Evolutionary conservation across 2,797 vertebrate genomes (phyloP), one percentile per base, ranked within the genome.

Genomic region (Ateles fusciceps): DNA sequence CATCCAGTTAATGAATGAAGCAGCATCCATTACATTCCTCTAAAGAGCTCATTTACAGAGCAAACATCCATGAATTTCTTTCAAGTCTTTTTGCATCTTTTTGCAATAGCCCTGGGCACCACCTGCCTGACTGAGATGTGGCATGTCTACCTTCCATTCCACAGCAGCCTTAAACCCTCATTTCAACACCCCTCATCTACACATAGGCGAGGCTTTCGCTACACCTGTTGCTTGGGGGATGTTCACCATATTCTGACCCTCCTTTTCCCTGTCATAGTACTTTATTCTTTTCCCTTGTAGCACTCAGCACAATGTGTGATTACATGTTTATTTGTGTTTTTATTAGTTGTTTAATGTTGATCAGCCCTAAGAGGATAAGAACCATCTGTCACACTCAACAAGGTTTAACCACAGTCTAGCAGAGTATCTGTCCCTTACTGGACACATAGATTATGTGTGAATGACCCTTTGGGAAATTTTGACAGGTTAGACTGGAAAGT

Each of bases 401-500:
- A 71, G 72, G 81, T 46, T 95, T 84, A 57, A 50, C 79, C 39
- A 50, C 91, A 83, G 79, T 74, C 84, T 68, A 26, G 50, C 72
- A 85, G 76, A 68, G 22, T 12, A 46, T 55, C 83, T 61, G 8
- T 33, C 36, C 55, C 28, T 9, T 6, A 10, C 8, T 64, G 50
- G 86, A 86, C 52, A 85, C 33, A 24, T 2, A 68, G 74, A 55
- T n/a, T 59, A 5, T 50, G 71, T 81, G 52, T 48, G 42, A 71
- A 44, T 33, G 85, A 39, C 75, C 84, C 50, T 74, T 85, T 44
- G 24, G 46, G 39, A 87, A 71, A 68, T 30, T n/a, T 44, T 36
- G 48, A 42, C 17, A 48, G n/a, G n/a, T 52, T 74, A 24, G 26
- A 83, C 87, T 89, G n/a, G 89, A 84, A 93, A 91, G 85, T 75